phyloP scores from a whole-genome alignment of 1,140 invertebrate genomes.

The Bombus superbus region DNA sequence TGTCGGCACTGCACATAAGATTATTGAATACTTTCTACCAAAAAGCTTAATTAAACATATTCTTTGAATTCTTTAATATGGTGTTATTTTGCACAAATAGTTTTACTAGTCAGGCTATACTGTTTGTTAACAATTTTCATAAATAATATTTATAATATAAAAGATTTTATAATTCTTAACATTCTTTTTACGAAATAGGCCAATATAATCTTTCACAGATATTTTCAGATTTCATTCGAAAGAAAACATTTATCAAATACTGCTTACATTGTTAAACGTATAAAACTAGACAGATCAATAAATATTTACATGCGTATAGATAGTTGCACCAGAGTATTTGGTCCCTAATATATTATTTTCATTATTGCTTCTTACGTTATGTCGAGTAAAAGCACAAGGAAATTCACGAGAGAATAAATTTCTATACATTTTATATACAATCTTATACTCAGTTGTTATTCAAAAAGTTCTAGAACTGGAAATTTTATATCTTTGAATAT shows the following conservation, averaged over 20 bases:
- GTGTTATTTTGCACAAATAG: background rate
- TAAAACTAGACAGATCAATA: background rate
- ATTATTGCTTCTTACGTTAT: conserved; percentile 1
- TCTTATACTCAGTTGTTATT: background rate
- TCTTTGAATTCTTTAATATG: background rate
- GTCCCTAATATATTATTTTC: conserved; percentile 76
- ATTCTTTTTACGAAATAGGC: background rate
- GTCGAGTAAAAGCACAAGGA: background rate
- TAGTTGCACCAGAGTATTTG: conserved; percentile 60
- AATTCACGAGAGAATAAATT: background rate
- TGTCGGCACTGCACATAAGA: conserved; percentile 53
- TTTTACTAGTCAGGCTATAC: background rate
- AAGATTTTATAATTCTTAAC: background rate
- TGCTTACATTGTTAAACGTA: background rate
- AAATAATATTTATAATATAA: background rate
- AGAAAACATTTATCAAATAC: background rate
- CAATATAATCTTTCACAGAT: background rate
- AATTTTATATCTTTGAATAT: background rate
- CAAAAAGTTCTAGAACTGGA: background rate
- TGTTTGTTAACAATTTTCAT: background rate
- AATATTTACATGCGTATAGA: background rate
- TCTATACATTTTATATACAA: background rate
- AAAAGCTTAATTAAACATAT: conserved; percentile 51
- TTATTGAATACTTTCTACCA: conserved; percentile 57
- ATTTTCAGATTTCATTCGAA: background rate